phyloP scores from a whole-genome alignment of 2,797 vertebrate genomes.

The Podarcis siculus region DNA sequence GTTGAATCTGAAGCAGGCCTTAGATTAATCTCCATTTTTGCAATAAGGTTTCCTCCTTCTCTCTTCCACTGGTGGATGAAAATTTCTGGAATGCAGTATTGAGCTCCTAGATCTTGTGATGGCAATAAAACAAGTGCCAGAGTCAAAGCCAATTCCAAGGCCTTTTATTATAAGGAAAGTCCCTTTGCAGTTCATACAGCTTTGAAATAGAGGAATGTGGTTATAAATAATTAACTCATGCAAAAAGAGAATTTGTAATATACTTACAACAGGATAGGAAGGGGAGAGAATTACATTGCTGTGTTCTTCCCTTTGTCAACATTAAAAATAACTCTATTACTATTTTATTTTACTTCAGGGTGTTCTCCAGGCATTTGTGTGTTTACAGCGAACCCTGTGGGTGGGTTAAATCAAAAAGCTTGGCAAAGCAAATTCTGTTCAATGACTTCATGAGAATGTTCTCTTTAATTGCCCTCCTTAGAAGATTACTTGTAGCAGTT shows the following conservation, averaged over 20 bases:
- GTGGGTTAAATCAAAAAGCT: conserved; percentile 34
- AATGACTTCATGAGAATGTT: conserved; percentile 33
- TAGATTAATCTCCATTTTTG: neutral
- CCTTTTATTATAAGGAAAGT: neutral
- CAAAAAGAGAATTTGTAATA: neutral
- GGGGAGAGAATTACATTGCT: conserved; percentile 28
- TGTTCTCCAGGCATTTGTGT: conserved; percentile 34
- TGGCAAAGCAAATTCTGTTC: conserved; percentile 45
- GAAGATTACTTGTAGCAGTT: conserved; percentile 4
- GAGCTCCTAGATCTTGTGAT: neutral
- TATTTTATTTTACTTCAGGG: conserved; percentile 67
- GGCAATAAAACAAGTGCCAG: conserved; percentile 18
- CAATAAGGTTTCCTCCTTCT: neutral
- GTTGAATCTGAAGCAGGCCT: neutral
- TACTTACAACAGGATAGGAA: neutral
- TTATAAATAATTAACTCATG: neutral
- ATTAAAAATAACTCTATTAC: conserved; percentile 67
- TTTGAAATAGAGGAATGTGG: neutral
- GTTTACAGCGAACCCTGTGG: conserved; percentile 44
- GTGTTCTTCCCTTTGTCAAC: conserved; percentile 28
- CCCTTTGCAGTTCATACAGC: conserved; percentile 14
- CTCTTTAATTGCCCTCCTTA: conserved; percentile 17
- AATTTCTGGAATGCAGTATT: neutral
- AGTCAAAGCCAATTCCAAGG: conserved; percentile 15
- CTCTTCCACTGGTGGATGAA: too few species aligned